These are phyloP conservation scores for Rhopalosiphum maidis DNA, from an alignment of 1,140 invertebrate species.

Conservation along the genomic window DNA sequence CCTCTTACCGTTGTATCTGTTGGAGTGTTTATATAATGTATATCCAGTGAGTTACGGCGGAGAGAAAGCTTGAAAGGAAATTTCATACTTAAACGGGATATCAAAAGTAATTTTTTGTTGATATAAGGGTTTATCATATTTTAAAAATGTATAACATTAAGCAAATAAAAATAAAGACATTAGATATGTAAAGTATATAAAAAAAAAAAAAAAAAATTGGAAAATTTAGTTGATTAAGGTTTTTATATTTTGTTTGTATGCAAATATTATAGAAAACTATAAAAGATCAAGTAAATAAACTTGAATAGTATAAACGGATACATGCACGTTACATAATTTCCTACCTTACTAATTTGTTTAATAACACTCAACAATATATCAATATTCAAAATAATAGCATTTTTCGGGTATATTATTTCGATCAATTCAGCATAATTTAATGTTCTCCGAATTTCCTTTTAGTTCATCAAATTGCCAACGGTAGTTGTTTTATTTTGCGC, in stretches of 20 bases:
- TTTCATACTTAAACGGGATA: constrained; percentile 8
- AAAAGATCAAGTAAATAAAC: neutral
- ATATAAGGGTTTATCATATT: neutral
- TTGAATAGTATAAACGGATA: neutral
- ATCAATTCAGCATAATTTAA: neutral
- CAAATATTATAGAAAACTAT: neutral
- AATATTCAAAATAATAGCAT: neutral
- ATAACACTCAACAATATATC: neutral
- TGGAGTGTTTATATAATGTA: neutral
- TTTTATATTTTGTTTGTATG: neutral
- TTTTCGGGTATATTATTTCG: neutral
- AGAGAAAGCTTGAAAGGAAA: neutral
- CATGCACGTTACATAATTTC: neutral
- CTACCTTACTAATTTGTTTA: neutral
- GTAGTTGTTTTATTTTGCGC: neutral
- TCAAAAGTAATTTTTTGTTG: constrained; percentile 7
- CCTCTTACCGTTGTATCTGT: neutral
- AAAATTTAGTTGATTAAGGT: neutral
- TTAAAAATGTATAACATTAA: neutral
- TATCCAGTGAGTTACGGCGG: neutral
- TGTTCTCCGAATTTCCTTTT: neutral
- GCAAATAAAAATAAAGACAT: neutral
- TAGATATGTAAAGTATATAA: neutral
- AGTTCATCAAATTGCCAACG: neutral
- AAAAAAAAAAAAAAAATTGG: neutral